Percentiles rank a stretch among this genome's conserved stretches.
Evolutionary conservation across 2,888 invertebrate genomes (phyloP).

Genomic region (Folsomia candida): DNA sequence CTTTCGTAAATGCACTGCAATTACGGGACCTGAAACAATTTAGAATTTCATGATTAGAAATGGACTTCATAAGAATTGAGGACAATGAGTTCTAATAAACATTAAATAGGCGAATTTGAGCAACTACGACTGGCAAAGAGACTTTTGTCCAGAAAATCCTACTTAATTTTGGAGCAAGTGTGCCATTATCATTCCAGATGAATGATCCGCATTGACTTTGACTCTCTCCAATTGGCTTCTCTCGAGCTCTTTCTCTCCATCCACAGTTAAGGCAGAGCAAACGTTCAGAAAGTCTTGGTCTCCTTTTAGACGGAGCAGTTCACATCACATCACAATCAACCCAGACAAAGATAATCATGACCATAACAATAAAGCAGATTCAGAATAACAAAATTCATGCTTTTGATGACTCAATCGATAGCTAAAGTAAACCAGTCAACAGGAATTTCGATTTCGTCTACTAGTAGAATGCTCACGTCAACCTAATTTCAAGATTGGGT

Average conservation of each 20-base stretch:
- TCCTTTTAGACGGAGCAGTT: not conserved
- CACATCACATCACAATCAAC: not conserved
- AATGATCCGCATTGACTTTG: not conserved
- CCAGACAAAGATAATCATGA: not conserved
- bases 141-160: not conserved
- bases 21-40: not conserved
- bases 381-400: conserved; percentile 4
- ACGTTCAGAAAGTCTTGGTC: not conserved
- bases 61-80: not conserved
- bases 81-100: not conserved
- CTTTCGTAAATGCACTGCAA: not conserved
- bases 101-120: not conserved
- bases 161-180: not conserved
- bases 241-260: not conserved
- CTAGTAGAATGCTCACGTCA: no score
- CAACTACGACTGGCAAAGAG: not conserved
- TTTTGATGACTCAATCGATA: conserved; percentile 4
- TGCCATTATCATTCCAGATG: not conserved
- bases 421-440: not conserved
- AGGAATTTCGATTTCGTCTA: no score
- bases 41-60: not conserved
- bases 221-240: not conserved
- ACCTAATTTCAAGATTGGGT: not conserved
- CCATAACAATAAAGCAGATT: conserved; percentile 1
- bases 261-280: no score